Base-by-base conservation (phyloP, 2,888 invertebrate species). In the Drosophila differens region DNA sequence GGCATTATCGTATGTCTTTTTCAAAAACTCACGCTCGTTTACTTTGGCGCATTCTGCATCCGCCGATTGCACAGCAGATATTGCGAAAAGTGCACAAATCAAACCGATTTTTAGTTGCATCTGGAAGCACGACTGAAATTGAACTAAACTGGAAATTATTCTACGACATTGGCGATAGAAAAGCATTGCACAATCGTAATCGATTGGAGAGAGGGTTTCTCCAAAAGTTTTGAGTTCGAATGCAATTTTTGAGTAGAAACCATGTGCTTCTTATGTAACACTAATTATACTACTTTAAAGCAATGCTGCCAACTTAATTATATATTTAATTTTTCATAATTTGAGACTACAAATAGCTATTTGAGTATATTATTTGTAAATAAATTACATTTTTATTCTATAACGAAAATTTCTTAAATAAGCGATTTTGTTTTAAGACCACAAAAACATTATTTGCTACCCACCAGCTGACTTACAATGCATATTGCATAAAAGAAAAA, bases 31-130 rank as follows among this genome's bases (percentile, higher is more conserved):
- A 0, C 32, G 51, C 59, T 87, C 82, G 30, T 6, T 35, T 9
- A 83, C 51, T 19, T 44, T 32, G 4, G 75, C 75, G 47, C 85
- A 86, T 30, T 82, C 12, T 4, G 37, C 16, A n/a, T 73, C 76
- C 66, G n/a, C 71, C 10, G 53, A 58, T 14, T 53, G 58, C 41
- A 54, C 74, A 19, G 30, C 60, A 22, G 19, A 33, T 33, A 58
- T 28, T 9, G 49, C 59, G 49, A 79, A 12, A 1, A 85, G 47
- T 52, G 68, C 30, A 47, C 37, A 33, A 49, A 80, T 33, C 22
- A 74, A 22, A n/a, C 57, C 68, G 60, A 52, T 22, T 47, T 44
- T 22, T 41, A 54, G 70, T 54, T 83, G 79, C 85, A 87, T 87
- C 78, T 57, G 53, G 25, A 60, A 53, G 71, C 54, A n/a, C 61